Evolutionary conservation across 2,113 vertebrate species (phyloP).

Genomic region (Thalassoma bifasciatum): DNA sequence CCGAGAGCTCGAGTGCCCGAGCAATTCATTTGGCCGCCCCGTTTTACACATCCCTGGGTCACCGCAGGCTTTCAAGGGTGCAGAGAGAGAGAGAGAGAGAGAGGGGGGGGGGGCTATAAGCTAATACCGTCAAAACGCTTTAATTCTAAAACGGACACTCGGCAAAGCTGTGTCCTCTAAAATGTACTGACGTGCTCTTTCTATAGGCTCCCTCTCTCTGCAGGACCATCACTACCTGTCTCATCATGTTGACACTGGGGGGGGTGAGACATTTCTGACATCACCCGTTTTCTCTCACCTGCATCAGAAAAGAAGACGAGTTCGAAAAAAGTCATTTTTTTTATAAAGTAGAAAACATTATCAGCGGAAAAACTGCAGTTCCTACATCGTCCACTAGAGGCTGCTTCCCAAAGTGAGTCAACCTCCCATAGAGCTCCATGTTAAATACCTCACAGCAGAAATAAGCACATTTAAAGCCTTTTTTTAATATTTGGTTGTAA

Average conservation of each 20-base stretch:
- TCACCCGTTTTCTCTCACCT: not conserved
- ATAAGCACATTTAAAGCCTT: too few species aligned
- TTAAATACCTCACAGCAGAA: too few species aligned
- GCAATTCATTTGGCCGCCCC: conserved; percentile 82
- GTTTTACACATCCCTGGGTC: conserved; percentile 81
- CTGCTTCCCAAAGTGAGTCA: too few species aligned
- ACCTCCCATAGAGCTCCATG: too few species aligned
- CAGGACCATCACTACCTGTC: conserved; percentile 18
- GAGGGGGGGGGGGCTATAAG: conserved; percentile 31
- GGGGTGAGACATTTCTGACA: not conserved
- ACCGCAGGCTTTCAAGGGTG: conserved; percentile 81
- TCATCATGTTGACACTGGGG: too few species aligned
- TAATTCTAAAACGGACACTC: conserved; percentile 68
- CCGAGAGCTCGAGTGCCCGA: conserved; percentile 74
- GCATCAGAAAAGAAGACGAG: not conserved
- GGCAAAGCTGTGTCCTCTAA: conserved; percentile 73
- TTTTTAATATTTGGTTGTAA: too few species aligned
- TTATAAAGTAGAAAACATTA: not conserved
- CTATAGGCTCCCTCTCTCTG: conserved; percentile 18
- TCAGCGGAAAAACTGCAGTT: not conserved
- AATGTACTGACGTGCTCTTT: conserved; percentile 47
- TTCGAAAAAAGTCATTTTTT: not conserved
- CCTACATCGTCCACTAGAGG: too few species aligned
- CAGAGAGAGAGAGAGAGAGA: conserved; percentile 37
- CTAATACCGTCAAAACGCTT: conserved; percentile 72